These are phyloP conservation scores for Pyrrhia umbra DNA, from an alignment of 2,888 invertebrate genomes.

Conservation along the genomic window DNA sequence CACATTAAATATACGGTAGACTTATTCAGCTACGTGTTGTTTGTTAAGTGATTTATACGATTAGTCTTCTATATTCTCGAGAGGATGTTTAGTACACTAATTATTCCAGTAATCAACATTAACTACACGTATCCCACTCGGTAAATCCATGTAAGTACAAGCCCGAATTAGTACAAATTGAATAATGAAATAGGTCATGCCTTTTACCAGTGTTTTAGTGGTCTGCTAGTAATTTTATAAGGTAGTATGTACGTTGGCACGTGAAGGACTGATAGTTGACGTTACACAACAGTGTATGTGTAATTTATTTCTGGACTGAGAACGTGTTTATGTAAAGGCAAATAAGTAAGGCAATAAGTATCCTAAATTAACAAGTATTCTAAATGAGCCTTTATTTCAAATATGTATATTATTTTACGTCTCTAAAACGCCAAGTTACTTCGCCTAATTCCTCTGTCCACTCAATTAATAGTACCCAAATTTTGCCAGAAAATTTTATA, in stretches of 20 bases:
- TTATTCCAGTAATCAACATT: conserved; percentile 31
- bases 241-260: neutral
- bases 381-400: neutral
- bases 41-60: conserved; percentile 7
- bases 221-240: neutral
- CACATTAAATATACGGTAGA: conserved; percentile 1
- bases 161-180: conserved; percentile 22
- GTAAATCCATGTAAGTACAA: conserved; percentile 14
- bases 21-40: conserved; percentile 8
- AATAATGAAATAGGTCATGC: conserved; percentile 20
- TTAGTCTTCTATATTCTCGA: conserved; percentile 12
- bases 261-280: neutral
- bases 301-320: too few relatives aligned
- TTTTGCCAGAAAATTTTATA: neutral
- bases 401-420: neutral
- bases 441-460: neutral
- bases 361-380: too few relatives aligned
- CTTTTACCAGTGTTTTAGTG: neutral
- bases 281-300: too few relatives aligned
- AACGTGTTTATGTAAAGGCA: too few relatives aligned
- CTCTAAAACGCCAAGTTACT: neutral
- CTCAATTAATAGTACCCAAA: neutral
- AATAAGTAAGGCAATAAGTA: too few relatives aligned
- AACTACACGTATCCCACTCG: conserved; percentile 14
- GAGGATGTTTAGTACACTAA: conserved; percentile 20